These are phyloP conservation scores for Pterophyllum scalare DNA, from an alignment of 2,113 vertebrate species.

Conservation along the genomic window DNA sequence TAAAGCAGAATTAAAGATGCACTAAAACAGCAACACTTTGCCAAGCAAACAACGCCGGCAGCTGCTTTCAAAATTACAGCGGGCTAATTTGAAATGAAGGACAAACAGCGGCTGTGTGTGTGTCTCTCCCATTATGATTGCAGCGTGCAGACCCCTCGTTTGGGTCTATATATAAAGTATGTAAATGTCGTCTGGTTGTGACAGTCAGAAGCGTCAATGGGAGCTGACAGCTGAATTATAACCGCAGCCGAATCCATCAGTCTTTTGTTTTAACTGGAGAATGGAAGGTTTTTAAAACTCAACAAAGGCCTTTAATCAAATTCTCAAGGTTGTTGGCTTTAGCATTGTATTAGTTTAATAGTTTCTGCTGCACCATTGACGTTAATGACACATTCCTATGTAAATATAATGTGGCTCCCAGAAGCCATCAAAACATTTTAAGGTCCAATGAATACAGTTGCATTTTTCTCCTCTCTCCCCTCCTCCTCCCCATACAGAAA, in stretches of 20 bases:
- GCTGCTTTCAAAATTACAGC: slow-evolving; percentile 83
- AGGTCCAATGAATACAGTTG: slow-evolving; percentile 96
- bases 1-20: slow-evolving; percentile 83
- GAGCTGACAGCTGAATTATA: slow-evolving; percentile 89
- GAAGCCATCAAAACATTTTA: slow-evolving; percentile 96
- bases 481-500: slow-evolving; percentile 84
- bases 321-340: slow-evolving; percentile 95
- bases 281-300: slow-evolving; percentile 90
- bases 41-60: slow-evolving; percentile 84
- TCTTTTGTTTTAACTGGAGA: slow-evolving; percentile 87
- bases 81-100: slow-evolving; percentile 85
- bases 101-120: slow-evolving; percentile 77
- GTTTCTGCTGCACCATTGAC: slow-evolving; percentile 96
- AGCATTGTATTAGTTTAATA: slow-evolving; percentile 98
- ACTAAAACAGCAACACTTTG: slow-evolving; percentile 83
- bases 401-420: slow-evolving; percentile 90
- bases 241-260: slow-evolving; percentile 85
- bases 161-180: slow-evolving; percentile 87
- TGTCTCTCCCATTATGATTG: slow-evolving; percentile 79
- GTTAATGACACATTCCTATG: slow-evolving; percentile 97
- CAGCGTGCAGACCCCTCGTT: slow-evolving; percentile 73
- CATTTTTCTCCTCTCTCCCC: slow-evolving; percentile 81
- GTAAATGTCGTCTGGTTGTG: slow-evolving; percentile 84
- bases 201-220: slow-evolving; percentile 86
- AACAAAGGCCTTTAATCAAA: slow-evolving; percentile 98